Base-by-base conservation (phyloP, 2,797 vertebrate genomes). In the Tragopan temminckii region DNA sequence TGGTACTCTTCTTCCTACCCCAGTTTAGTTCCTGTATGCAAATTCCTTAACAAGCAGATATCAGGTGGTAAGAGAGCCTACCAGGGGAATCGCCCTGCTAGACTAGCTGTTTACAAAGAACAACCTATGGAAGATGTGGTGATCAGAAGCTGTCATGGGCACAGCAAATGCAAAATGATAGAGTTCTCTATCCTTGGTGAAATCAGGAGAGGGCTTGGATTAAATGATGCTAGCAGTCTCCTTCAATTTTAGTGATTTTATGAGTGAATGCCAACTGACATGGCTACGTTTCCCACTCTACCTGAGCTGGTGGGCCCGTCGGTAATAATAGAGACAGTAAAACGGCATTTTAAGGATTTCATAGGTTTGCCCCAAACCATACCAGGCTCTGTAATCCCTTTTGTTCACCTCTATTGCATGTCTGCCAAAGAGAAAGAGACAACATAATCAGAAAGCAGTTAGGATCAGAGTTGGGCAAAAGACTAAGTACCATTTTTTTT, bases 311-410 rank as follows among this genome's bases (percentile, higher is more conserved):
- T 99, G 99, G 89, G 99, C 99, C 89, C 99, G 98, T 83, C 99
- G 98, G 71, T 99, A 99, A 95, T 99, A 99, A 97, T 99, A 99
- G 61, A 99, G 98, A 83, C 99, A 99, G 94, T 99, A 99, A 98
- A 99, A 99, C 3, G 99, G 99, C 99, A 99, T 99, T 97, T 99
- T 99, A 80, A 99, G 99, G 97, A 99, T 99, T 97, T 99, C 99
- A 24, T 99, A 99, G 7, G 99, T 99, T 97, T 99, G 99, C 45
- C 99, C 99, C 59, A 99, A 98, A 84, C 99, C 99, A 52, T 99
- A 99, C 99, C 99, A 99, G 18, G 99, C 99, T 75, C 99, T 98
- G 94, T 99, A 99, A 97, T 99, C 99, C 53, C 99, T 97, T 96
- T 99, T 99, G 97, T 99, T 99, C 90, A 99, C 99, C 90, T 99